Evolutionary conservation across 1,140 invertebrate genomes (phyloP), one percentile per base, ranked within the genome.

Genomic region (Helicoverpa zea): DNA sequence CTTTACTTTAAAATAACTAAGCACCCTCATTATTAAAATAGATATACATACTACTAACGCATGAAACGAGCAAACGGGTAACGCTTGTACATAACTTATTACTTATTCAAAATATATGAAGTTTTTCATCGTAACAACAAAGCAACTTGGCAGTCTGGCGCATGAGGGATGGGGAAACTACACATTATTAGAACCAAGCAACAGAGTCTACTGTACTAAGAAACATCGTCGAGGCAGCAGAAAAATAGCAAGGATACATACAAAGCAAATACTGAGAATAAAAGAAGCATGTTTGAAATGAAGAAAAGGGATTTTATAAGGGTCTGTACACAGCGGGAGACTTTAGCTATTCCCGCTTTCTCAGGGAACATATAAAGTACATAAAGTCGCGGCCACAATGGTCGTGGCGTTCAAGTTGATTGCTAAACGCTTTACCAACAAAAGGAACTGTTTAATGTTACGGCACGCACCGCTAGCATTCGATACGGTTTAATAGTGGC

Each of bases 391-490:
- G 82, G 82, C 80, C 83, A 91, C 87, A 89, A 91, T 88, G 83
- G 80, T 16, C 43, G 58, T 72, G 82, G 82, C 87, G 79, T 85
- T 90, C 84, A 81, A 83, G 82, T 88, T 87, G 88, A 90, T 92
- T 86, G 88, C 84, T 79, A 80, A 86, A 84, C 88, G 87, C 90
- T 90, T 89, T 86, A 88, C 82, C 86, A 88, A 92, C 92, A 94
- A 94, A 92, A 92, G 92, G 89, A 91, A 89, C 89, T 91, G 89
- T 90, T 94, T 92, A 92, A 94, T 94, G 91, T 90, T 88, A 82
- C 83, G 87, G 90, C 92, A 94, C 90, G 93, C 84, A 84, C 85
- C 63, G 63, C 76, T 77, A 66, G 84, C 84, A 88, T 89, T 88
- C 81, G 84, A 91, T 87, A 89, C 79, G 80, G 80, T 89, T 91